Evolutionary conservation across 2,113 vertebrate genomes (phyloP).

Genomic region (Oryctolagus cuniculus): mOryCun1.1 NC_091451.1:38133001-38133500

Average conservation of each 20-base stretch:
- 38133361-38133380: too few relatives aligned
- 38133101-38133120: not conserved
- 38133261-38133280: not conserved
- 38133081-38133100: not conserved
- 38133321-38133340: not conserved
- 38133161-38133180: not conserved
- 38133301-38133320: not conserved
- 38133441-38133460: not conserved
- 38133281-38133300: not conserved
- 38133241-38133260: not conserved
- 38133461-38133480: not conserved
- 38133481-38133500: not conserved
- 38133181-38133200: not conserved
- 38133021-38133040: not conserved
- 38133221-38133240: not conserved
- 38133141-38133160: not conserved
- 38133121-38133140: not conserved
- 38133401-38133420: not conserved
- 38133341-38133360: too few relatives aligned
- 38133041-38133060: too few relatives aligned
- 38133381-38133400: not conserved
- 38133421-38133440: not conserved
- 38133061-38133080: not conserved
- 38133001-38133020: not conserved
- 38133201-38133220: not conserved